phyloP scores from a whole-genome alignment of 2,113 vertebrate genomes.

The Columba livia region DNA sequence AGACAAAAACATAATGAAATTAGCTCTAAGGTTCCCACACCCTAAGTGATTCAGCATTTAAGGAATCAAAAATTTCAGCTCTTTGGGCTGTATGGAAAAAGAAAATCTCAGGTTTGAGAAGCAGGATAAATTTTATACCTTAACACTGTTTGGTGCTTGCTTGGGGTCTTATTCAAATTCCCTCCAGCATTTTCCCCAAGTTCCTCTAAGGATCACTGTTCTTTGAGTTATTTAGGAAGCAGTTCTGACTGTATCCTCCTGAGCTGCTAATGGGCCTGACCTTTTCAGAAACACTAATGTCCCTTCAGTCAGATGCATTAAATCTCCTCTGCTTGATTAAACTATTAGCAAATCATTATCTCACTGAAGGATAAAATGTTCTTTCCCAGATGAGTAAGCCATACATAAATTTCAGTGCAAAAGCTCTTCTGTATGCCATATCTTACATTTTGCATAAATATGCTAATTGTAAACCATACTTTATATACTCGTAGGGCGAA shows the following conservation, averaged over 20 bases:
- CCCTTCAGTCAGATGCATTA: conserved; percentile 24
- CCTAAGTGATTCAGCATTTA: neutral
- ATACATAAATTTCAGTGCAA: neutral
- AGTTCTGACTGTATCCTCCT: neutral
- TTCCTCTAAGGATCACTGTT: neutral
- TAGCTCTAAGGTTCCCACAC: neutral
- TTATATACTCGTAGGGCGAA: neutral
- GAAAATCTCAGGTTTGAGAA: neutral
- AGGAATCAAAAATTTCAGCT: neutral
- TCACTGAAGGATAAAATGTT: conserved; percentile 6
- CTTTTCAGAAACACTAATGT: neutral
- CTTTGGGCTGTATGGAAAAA: neutral
- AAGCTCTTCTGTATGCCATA: neutral
- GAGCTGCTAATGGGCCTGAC: conserved; percentile 40
- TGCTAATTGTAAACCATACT: neutral
- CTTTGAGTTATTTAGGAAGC: conserved; percentile 3
- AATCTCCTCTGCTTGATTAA: conserved; percentile 42
- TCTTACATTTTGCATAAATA: neutral
- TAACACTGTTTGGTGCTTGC: neutral
- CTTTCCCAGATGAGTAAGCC: neutral
- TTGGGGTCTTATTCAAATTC: neutral
- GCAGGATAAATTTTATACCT: neutral
- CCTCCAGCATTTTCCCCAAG: neutral
- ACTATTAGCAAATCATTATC: conserved; percentile 53
- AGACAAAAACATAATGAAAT: neutral